Conservation (phyloP, 1,140 invertebrate species). For the Leptinotarsa defecta region DNA sequence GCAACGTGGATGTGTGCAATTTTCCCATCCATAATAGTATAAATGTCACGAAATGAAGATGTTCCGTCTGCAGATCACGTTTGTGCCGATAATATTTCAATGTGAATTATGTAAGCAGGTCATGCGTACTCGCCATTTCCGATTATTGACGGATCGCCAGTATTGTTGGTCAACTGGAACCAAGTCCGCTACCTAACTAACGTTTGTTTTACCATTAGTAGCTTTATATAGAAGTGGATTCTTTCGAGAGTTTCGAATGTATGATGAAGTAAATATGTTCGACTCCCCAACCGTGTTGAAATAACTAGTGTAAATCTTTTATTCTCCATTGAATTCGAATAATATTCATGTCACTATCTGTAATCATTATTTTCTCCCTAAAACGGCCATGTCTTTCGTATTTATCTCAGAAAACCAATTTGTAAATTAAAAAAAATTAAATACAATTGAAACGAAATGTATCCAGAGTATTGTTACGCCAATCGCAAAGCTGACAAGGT, state of each 20-base stretch:
- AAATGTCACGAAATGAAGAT: constrained; percentile 19
- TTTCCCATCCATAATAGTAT: constrained; percentile 1
- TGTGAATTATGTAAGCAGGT: constrained; percentile 18
- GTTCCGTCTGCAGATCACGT: constrained; percentile 16
- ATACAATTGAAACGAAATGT: no score
- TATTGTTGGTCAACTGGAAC: constrained; percentile 16
- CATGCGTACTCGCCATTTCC: constrained; percentile 13
- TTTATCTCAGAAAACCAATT: no score
- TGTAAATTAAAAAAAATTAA: no score
- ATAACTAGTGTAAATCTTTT: no score
- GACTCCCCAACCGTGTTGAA: no score
- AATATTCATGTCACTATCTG: no score
- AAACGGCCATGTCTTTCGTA: no score
- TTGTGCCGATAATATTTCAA: constrained; percentile 15
- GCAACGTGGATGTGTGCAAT: constrained; percentile 5
- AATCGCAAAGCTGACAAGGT: no score
- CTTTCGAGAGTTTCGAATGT: neutral
- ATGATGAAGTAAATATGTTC: no score
- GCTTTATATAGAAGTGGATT: neutral
- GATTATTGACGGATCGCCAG: constrained; percentile 17
- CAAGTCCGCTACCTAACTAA: constrained; percentile 14
- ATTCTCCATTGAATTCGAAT: no score
- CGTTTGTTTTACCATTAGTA: constrained; percentile 1
- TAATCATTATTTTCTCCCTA: no score
- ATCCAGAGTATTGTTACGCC: no score